Evolutionary conservation across 37 sponge, comb jelly and placozoan species (phyloP), one percentile per base, ranked within the genome.

Genomic region (Bolinopsis microptera): DNA sequence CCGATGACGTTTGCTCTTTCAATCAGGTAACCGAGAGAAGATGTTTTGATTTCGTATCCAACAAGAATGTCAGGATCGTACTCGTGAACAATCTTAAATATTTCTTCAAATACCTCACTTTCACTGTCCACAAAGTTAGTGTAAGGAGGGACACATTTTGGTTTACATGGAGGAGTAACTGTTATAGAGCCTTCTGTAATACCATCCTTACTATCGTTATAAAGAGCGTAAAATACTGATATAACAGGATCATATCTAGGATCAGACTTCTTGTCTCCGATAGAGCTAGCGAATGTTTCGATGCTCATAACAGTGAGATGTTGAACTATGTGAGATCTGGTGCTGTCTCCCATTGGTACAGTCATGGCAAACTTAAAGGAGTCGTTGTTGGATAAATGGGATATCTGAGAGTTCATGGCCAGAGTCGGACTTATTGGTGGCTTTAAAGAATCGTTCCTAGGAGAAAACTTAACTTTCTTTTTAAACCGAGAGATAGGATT

Each of bases 21-120:
- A 48, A 95, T 83, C 36, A 96, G 93, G 72, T 98, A 98, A 18
- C 99, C 99, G 96, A 97, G 97, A n/a, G 99, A 98, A 26, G 68
- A 40, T 92, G 74, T 95, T 69, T 96, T 76, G 0, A 96, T 92
- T 69, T 98, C 96, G 94, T 95, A 98, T 0, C 99, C 99, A 83
- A 97, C 69, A 68, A 97, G 93, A 38, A 98, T 93, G 39, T 98
- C 99, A n/a, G 97, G 97, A 93, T 98, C 96, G 35, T 69, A 28
- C 36, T 39, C 76, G 76, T 94, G 38, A 25, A 96, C 94, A 2
- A 96, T 76, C 27, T 90, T 26, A 1, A 94, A 83, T 21, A 97
- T 69, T 32, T 74, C 27, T 23, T 93, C 75, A 30, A 96, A 69
- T 32, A 97, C 92, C 34, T 96, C 95, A 35, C 21, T 28, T 93